Base-by-base conservation (phyloP, 2,888 invertebrate species). In the Nomada goodeniana region DNA sequence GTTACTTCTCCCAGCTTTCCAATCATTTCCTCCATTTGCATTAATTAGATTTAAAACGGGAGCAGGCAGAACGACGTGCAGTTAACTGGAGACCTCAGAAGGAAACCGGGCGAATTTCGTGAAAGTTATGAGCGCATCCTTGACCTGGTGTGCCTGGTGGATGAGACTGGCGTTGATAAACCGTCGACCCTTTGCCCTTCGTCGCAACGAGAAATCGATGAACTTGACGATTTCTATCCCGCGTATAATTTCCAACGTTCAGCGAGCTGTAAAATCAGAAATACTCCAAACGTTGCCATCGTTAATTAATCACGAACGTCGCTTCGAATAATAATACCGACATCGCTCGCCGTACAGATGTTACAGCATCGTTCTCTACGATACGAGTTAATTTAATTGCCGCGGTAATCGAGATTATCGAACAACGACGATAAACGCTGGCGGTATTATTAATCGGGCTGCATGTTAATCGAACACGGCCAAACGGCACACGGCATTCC, bases 401-500 rank as follows among this genome's bases (percentile, higher is more conserved):
- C 36, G 36, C 0, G 29, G 7, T 5, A 26, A 59, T 73, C 23
- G 10, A 10, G 2, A 11, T 59, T 64, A 64, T 64, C 44, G 26
- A 15, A 64, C 64, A 76, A 72, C 59, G 23, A 44, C 15, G 36
- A 65, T 53, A 61, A 23, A 60, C 47, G 20, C 5, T 50, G 15
- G 23, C 36, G 55, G 26, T 47, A 68, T 76, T 60, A 78, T 73
- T 69, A 69, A 78, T 78, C 61, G 68, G 47, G 50, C 11, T 50
- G 59, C 53, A 64, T 70, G 59, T 65, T 80, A 77, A 80, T 80
- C 76, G 67, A 70, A 29, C 47, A 29, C 29, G 42, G 7, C 57
- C 47, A 64, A 72, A n/a, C 15, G 72, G 72, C 61, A 68, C 11
- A 57, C 47, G 74, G 68, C 64, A 60, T 60, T 20, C 26, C 52